Evolutionary conservation across 2,888 invertebrate genomes (phyloP).

Genomic region (Hypomecis punctinalis): DNA sequence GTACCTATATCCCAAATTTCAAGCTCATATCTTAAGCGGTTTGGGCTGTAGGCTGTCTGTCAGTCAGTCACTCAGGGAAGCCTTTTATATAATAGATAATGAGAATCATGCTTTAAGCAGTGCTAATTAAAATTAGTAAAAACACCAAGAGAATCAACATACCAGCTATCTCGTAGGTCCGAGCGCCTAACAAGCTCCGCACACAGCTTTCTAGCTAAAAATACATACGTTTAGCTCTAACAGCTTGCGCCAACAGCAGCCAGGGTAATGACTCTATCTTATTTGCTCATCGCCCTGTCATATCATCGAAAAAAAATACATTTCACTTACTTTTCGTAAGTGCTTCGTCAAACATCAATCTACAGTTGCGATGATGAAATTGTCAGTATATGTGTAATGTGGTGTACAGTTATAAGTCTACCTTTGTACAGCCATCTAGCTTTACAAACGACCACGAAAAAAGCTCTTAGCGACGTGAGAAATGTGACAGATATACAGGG

Average conservation of each 20-base stretch:
- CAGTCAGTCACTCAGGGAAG: too few species aligned
- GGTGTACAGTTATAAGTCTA: neutral
- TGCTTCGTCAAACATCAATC: constrained; percentile 9
- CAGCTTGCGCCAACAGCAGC: constrained; percentile 46
- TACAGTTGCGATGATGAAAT: constrained; percentile 3
- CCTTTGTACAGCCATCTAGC: too few species aligned
- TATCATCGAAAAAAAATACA: neutral
- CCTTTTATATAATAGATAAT: too few species aligned
- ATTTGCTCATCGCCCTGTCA: constrained; percentile 24
- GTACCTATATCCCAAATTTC: too few species aligned
- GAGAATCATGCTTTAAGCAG: neutral
- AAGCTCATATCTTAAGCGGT: too few species aligned
- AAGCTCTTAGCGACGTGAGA: too few species aligned
- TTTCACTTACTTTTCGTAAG: constrained; percentile 17
- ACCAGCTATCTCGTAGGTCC: constrained; percentile 15
- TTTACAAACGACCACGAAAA: too few species aligned
- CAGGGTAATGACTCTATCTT: constrained; percentile 49
- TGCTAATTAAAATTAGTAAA: neutral
- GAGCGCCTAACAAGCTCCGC: constrained; percentile 24
- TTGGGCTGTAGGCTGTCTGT: too few species aligned
- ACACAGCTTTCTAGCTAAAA: constrained; percentile 38
- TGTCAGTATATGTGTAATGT: neutral
- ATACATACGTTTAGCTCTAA: constrained; percentile 39
- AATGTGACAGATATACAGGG: too few species aligned
- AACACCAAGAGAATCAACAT: neutral